A percentile compares a stretch with the other conserved stretches of the same genome.
phyloP scores from a whole-genome alignment of 2,888 invertebrate species.

The Hemaris fuciformis region DNA sequence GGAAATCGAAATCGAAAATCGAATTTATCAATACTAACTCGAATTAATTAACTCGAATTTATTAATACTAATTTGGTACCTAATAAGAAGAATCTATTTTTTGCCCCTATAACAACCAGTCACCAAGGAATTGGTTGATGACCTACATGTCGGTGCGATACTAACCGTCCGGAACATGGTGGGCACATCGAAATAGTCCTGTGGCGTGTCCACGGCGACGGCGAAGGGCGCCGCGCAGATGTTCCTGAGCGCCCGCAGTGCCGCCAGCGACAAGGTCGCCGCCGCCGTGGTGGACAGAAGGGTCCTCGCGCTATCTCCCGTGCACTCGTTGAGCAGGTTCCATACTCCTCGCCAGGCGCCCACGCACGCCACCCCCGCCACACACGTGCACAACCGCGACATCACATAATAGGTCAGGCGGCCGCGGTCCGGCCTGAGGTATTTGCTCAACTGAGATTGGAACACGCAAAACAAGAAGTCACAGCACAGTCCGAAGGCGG shows the following conservation, averaged over 20 bases:
- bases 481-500: constrained; percentile 86
- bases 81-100: no score
- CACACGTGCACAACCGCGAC: constrained; percentile 87
- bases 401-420: constrained; percentile 85
- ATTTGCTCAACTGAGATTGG: constrained; percentile 82
- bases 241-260: constrained; percentile 88
- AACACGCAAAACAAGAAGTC: constrained; percentile 86
- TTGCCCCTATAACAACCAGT: no score
- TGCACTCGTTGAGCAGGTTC: constrained; percentile 87
- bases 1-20: no score
- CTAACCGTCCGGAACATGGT: constrained; percentile 94
- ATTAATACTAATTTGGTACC: no score
- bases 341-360: constrained; percentile 94
- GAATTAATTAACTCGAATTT: no score
- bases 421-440: constrained; percentile 84
- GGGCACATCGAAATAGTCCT: constrained; percentile 91
- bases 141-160: constrained; percentile 31
- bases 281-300: constrained; percentile 84
- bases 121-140: not conserved
- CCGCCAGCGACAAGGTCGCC: constrained; percentile 85
- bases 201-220: constrained; percentile 86
- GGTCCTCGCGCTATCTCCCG: constrained; percentile 81
- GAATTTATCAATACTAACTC: no score
- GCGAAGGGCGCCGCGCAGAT: constrained; percentile 91
- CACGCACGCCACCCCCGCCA: constrained; percentile 90